Conservation (phyloP, 2,888 invertebrate genomes). For the Habrosyne pyritoides region DNA sequence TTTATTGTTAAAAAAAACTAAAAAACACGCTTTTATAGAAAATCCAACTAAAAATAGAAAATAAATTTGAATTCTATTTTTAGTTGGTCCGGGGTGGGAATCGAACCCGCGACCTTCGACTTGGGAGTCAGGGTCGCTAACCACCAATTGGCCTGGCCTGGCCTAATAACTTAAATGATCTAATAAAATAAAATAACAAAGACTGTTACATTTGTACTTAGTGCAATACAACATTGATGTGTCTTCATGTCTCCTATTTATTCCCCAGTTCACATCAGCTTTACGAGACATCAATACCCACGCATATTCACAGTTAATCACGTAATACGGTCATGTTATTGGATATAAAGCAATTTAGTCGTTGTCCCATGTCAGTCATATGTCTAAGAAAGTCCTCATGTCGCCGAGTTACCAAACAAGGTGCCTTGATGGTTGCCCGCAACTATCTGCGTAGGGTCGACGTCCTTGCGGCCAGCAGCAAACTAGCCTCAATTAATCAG, state of each 20-base stretch:
- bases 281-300: neutral
- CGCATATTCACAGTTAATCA: neutral
- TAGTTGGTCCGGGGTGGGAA: no score
- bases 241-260: no score
- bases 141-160: no score
- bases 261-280: neutral
- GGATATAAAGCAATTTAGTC: constrained; percentile 47
- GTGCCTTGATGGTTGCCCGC: constrained; percentile 23
- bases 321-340: neutral
- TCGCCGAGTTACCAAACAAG: constrained; percentile 46
- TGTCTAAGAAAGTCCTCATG: constrained; percentile 46
- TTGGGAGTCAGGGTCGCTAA: no score
- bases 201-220: no score
- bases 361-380: constrained; percentile 37
- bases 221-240: neutral
- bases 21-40: no score
- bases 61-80: no score
- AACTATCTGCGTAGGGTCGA: constrained; percentile 48
- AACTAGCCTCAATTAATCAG: constrained; percentile 57
- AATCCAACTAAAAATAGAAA: no score
- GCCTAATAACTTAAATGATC: no score
- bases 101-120: no score
- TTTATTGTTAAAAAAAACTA: no score
- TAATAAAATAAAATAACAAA: no score
- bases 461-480: constrained; percentile 45